Evolutionary conservation across 2,888 invertebrate species (phyloP).

Genomic region (Lepetodrilus schrolli): DNA sequence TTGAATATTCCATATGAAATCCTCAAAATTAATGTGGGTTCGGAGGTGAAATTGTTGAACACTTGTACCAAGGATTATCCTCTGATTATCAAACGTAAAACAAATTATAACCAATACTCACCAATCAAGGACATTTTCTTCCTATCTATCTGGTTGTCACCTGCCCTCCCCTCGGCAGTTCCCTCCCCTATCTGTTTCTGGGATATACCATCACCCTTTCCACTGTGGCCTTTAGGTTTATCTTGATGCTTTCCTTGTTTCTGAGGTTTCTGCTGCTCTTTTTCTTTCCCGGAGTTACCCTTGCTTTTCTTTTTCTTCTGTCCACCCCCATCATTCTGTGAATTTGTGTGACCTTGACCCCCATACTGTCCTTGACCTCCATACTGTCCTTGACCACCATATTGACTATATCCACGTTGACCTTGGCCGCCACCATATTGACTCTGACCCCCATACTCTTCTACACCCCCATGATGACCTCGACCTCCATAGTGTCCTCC

Average conservation of each 20-base stretch:
- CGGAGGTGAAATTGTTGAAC: not conserved
- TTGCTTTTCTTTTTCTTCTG: not conserved
- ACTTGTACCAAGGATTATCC: not conserved
- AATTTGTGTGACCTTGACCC: not conserved
- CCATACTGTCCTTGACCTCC: not conserved
- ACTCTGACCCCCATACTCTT: not conserved
- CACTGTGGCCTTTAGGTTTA: not conserved
- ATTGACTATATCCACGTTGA: not conserved
- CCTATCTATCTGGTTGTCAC: not conserved
- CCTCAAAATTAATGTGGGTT: too few relatives aligned
- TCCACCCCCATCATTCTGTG: not conserved
- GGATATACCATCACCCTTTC: too few relatives aligned
- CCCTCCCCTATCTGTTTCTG: not conserved
- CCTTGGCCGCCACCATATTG: not conserved
- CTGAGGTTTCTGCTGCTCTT: not conserved
- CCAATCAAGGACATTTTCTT: too few relatives aligned
- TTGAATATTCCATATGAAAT: too few relatives aligned
- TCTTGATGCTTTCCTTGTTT: not conserved
- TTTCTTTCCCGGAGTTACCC: too few relatives aligned
- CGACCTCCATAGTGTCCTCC: not conserved
- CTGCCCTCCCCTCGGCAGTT: not conserved
- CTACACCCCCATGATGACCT: not conserved
- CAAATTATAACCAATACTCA: too few relatives aligned
- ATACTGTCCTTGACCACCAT: not conserved
- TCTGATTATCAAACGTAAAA: too few relatives aligned